Percentiles rank a stretch among this genome's conserved stretches.
Evolutionary conservation across 1,140 invertebrate species (phyloP).

Genomic region (Temnothorax longispinosus): DNA sequence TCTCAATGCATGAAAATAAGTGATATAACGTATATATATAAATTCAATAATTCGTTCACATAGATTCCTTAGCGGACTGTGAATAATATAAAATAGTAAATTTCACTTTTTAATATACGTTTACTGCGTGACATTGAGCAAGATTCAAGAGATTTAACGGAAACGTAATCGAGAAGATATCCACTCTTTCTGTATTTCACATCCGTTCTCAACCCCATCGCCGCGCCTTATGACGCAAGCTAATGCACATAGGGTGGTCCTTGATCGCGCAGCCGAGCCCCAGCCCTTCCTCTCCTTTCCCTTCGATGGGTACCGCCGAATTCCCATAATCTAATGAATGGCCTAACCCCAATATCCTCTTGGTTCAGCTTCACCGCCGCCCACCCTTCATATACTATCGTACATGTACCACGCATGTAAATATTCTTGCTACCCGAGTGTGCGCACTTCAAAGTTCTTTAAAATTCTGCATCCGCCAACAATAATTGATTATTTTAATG

Average conservation of each 20-base stretch:
- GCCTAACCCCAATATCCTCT: conserved; percentile 80
- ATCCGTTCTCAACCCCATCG: conserved; percentile 75
- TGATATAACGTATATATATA: background rate
- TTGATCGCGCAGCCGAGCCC: conserved; percentile 74
- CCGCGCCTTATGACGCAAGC: conserved; percentile 65
- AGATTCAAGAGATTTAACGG: background rate
- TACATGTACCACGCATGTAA: conserved; percentile 72
- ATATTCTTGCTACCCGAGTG: conserved; percentile 62
- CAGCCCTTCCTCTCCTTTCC: conserved; percentile 64
- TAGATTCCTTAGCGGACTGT: background rate
- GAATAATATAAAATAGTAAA: conserved; percentile 8
- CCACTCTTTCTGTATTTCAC: background rate
- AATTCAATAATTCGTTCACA: background rate
- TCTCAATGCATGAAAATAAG: background rate
- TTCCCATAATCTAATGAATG: conserved; percentile 85
- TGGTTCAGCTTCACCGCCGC: conserved; percentile 76
- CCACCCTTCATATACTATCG: conserved; percentile 61
- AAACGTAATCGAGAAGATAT: background rate
- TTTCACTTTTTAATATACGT: background rate
- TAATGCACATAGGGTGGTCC: conserved; percentile 70
- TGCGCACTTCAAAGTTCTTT: conserved; percentile 65
- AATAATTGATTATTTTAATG: conserved; percentile 76
- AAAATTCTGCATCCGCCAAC: conserved; percentile 59
- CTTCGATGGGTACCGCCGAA: conserved; percentile 74
- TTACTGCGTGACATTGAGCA: background rate